Evolutionary conservation across 2,797 vertebrate species (phyloP).

Genomic region (Psittacula echo): DNA sequence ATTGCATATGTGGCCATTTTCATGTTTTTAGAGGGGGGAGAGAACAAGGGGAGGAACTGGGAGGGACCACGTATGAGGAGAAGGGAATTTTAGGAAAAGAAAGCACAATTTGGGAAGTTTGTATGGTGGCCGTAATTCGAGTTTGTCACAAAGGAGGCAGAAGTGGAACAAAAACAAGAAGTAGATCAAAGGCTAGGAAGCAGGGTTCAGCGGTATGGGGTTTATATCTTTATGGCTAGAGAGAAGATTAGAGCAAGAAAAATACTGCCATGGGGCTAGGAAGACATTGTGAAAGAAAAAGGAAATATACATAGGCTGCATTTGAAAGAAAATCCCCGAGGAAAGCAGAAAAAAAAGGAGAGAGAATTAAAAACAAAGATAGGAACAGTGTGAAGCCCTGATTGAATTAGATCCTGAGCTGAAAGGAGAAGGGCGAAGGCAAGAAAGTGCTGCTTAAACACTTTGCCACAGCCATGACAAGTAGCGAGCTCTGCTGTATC

Average conservation of each 20-base stretch:
- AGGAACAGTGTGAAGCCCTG: conserved; percentile 34
- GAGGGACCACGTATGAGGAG: not conserved
- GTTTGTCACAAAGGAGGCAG: conserved; percentile 67
- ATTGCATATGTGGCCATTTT: not conserved
- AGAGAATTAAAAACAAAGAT: conserved; percentile 46
- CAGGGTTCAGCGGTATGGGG: conserved; percentile 50
- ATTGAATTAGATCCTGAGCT: conserved; percentile 20
- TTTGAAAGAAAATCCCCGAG: conserved; percentile 68
- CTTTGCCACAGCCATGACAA: not conserved
- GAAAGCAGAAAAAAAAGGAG: conserved; percentile 46
- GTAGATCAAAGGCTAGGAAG: conserved; percentile 70
- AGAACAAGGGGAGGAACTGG: conserved; percentile 12
- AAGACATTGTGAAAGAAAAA: conserved; percentile 65
- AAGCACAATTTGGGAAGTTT: conserved; percentile 46
- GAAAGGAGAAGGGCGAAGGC: conserved; percentile 49
- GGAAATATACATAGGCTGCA: conserved; percentile 51
- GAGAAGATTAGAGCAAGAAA: conserved; percentile 74
- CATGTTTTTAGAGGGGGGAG: not conserved
- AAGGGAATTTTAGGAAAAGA: conserved; percentile 35
- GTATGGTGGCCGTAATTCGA: conserved; percentile 50
- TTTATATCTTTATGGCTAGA: conserved; percentile 68
- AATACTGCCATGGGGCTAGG: conserved; percentile 65
- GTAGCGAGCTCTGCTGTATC: not conserved
- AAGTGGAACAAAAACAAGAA: conserved; percentile 70
- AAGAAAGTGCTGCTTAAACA: conserved; percentile 42